phyloP scores from a whole-genome alignment of 2,113 vertebrate genomes.

The Himantopus leucocephalus region DNA sequence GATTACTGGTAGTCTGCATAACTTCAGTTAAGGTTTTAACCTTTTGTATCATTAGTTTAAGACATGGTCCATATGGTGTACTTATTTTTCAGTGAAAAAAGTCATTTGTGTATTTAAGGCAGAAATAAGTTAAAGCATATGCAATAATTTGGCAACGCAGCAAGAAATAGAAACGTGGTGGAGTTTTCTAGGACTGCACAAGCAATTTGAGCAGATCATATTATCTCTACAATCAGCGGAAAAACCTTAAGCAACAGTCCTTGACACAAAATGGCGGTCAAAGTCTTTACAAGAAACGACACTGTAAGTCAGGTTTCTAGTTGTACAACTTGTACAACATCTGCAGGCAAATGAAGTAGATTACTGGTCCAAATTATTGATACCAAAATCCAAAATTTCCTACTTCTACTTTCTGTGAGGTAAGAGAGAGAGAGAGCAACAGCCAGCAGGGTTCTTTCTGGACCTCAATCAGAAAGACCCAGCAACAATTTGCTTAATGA shows the following conservation, averaged over 20 bases:
- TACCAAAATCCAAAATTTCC: background rate
- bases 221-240: background rate
- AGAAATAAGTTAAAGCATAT: background rate
- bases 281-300: background rate
- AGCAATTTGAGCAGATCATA: background rate
- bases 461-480: background rate
- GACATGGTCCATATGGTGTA: background rate
- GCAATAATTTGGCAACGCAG: background rate
- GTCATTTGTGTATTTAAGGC: background rate
- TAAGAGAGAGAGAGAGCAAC: background rate
- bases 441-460: background rate
- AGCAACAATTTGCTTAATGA: background rate
- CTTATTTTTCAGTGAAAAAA: background rate
- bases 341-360: background rate
- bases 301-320: background rate
- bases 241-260: background rate
- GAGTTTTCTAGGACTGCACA: background rate
- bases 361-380: background rate
- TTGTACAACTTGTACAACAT: background rate
- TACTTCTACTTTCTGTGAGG: background rate
- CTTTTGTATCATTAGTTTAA: background rate
- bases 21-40: background rate
- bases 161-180: background rate
- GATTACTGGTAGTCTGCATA: background rate
- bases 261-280: background rate